Percentiles rank a stretch among this genome's conserved stretches.
phyloP scores from a whole-genome alignment of 2,888 invertebrate species.

The Apodemia hepburni region DNA sequence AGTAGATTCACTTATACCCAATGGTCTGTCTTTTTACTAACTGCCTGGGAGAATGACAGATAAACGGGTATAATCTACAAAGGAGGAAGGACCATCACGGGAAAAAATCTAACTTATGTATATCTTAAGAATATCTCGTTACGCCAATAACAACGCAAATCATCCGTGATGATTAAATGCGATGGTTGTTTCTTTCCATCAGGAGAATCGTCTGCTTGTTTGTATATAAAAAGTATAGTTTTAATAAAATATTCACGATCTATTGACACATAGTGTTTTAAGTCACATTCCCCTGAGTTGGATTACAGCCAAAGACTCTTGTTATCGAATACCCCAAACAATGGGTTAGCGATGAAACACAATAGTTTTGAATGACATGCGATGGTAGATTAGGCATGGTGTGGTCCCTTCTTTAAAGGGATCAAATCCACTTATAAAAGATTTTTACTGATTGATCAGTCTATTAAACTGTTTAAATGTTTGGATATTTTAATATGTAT shows the following conservation, averaged over 20 bases:
- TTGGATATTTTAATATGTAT: too few species aligned
- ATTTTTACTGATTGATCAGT: slow-evolving; percentile 8
- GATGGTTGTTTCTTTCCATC: too few species aligned
- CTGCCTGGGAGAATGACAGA: too few species aligned
- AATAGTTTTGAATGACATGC: slow-evolving; percentile 70
- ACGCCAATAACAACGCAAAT: too few species aligned
- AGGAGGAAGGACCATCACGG: too few species aligned
- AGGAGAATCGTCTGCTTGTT: too few species aligned
- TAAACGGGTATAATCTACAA: too few species aligned
- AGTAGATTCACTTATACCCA: too few species aligned
- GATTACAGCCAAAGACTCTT: slow-evolving; percentile 66
- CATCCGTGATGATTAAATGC: too few species aligned
- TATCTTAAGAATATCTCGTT: too few species aligned
- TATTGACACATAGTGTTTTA: slow-evolving; percentile 18
- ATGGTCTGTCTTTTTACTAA: too few species aligned
- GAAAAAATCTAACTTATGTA: too few species aligned
- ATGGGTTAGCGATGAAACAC: slow-evolving; percentile 60
- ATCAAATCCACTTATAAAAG: slow-evolving; percentile 7
- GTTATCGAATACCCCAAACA: slow-evolving; percentile 73
- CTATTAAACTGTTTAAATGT: neutral
- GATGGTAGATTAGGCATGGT: slow-evolving; percentile 76
- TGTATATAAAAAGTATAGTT: neutral
- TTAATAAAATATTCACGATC: neutral
- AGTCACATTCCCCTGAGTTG: slow-evolving; percentile 44
- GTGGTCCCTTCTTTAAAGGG: slow-evolving; percentile 35